A percentile compares a stretch with the other conserved stretches of the same genome.
These are phyloP conservation scores for Poecilia gillii DNA, from an alignment of 2,797 vertebrate genomes.

Conservation along the genomic window DNA sequence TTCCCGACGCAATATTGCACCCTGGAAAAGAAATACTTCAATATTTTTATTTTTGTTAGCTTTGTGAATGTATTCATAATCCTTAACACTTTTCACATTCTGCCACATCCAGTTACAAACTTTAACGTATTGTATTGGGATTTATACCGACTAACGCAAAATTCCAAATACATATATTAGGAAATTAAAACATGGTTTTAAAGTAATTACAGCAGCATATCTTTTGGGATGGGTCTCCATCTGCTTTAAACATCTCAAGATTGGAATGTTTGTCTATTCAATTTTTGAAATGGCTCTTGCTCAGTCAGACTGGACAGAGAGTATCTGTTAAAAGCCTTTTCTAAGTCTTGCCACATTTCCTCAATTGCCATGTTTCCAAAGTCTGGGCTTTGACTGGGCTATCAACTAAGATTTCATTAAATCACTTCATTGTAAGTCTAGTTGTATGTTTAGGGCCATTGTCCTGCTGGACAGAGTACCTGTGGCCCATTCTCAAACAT, in stretches of 20 bases:
- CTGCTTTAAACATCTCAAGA: background rate
- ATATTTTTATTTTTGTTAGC: background rate
- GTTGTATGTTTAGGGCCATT: background rate
- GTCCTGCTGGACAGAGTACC: background rate
- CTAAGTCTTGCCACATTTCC: background rate
- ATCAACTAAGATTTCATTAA: background rate
- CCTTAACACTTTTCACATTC: background rate
- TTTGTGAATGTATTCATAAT: background rate
- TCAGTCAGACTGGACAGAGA: background rate
- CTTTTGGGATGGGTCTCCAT: background rate
- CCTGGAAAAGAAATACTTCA: background rate
- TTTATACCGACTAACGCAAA: background rate
- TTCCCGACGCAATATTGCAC: constrained; percentile 23
- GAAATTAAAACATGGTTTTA: background rate
- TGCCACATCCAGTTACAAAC: background rate
- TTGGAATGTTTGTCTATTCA: background rate
- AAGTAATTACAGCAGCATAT: background rate
- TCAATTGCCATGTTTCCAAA: background rate
- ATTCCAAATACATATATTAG: background rate
- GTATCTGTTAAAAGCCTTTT: background rate
- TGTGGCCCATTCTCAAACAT: background rate
- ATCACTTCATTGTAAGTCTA: background rate
- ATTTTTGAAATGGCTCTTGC: background rate
- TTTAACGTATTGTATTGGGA: background rate
- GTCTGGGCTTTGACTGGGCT: background rate